Evolutionary conservation across 2,888 invertebrate species (phyloP).

Genomic region (Crocallis elinguaria): DNA sequence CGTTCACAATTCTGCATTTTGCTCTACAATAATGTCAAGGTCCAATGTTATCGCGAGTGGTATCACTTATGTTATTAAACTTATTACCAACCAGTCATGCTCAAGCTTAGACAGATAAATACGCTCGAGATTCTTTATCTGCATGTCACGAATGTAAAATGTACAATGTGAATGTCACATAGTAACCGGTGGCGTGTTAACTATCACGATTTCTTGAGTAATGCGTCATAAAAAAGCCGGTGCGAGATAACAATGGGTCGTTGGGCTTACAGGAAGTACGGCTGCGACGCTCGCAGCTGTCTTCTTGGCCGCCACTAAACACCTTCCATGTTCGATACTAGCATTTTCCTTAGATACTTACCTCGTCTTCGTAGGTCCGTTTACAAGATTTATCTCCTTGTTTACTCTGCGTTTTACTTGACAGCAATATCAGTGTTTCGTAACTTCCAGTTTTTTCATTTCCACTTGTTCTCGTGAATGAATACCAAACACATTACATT

Average conservation of each 20-base stretch:
- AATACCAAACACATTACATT: slow-evolving; percentile 8
- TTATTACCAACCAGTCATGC: slow-evolving; percentile 22
- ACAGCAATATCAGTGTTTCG: not conserved
- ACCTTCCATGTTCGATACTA: slow-evolving; percentile 39
- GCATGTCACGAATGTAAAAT: slow-evolving; percentile 49
- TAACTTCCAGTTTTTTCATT: not conserved
- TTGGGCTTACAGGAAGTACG: slow-evolving; percentile 73
- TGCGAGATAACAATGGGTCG: slow-evolving; percentile 70
- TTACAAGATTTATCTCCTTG: not conserved
- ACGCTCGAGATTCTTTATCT: slow-evolving; percentile 37
- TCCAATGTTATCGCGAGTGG: slow-evolving; percentile 13
- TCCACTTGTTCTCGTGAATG: slow-evolving; percentile 8
- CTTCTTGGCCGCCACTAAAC: slow-evolving; percentile 37
- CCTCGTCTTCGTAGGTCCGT: slow-evolving; percentile 9
- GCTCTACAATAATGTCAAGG: slow-evolving; percentile 24
- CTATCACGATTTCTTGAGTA: slow-evolving; percentile 49
- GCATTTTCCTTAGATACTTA: slow-evolving; percentile 23
- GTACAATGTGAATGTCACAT: slow-evolving; percentile 52
- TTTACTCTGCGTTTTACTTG: not conserved
- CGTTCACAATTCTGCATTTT: slow-evolving; percentile 1
- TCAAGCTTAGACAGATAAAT: slow-evolving; percentile 17
- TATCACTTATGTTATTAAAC: slow-evolving; percentile 23
- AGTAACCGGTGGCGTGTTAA: slow-evolving; percentile 41
- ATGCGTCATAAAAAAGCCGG: slow-evolving; percentile 63
- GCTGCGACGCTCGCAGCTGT: slow-evolving; percentile 69